Evolutionary conservation across 2,797 vertebrate genomes (phyloP).

Genomic region (Neostethus bicornis): DNA sequence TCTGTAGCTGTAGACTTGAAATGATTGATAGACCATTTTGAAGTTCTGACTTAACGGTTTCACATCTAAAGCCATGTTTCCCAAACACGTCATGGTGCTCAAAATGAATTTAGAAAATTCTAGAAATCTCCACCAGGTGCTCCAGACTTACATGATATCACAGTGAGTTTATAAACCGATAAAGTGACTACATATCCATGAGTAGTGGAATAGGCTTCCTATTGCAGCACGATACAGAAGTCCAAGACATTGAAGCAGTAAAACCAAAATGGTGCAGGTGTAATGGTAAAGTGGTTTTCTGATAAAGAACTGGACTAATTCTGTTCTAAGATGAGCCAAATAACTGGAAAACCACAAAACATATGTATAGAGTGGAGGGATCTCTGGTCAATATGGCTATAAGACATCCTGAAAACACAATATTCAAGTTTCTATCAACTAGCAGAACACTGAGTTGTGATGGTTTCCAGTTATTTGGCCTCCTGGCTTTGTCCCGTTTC

Average conservation of each 20-base stretch:
- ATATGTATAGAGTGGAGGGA: constrained; percentile 45
- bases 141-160: neutral
- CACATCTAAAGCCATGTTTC: too few species aligned
- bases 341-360: constrained; percentile 11
- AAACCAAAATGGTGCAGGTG: constrained; percentile 6
- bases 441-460: constrained; percentile 27
- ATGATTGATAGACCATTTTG: too few species aligned
- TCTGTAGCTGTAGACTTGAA: neutral
- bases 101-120: too few species aligned
- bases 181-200: neutral
- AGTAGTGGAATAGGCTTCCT: constrained; percentile 10
- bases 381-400: constrained; percentile 62
- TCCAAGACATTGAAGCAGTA: constrained; percentile 3
- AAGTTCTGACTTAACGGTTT: neutral
- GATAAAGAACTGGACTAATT: constrained; percentile 13
- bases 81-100: too few species aligned
- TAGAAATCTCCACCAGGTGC: neutral
- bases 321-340: constrained; percentile 14
- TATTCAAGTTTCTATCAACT: constrained; percentile 52
- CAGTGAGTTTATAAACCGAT: neutral
- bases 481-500: neutral
- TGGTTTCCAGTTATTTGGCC: constrained; percentile 24
- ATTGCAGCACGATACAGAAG: constrained; percentile 6
- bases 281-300: constrained; percentile 7
- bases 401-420: constrained; percentile 56